These are phyloP conservation scores for Naso thynnoides DNA, from an alignment of 2,797 vertebrate species.

Conservation along the genomic window DNA sequence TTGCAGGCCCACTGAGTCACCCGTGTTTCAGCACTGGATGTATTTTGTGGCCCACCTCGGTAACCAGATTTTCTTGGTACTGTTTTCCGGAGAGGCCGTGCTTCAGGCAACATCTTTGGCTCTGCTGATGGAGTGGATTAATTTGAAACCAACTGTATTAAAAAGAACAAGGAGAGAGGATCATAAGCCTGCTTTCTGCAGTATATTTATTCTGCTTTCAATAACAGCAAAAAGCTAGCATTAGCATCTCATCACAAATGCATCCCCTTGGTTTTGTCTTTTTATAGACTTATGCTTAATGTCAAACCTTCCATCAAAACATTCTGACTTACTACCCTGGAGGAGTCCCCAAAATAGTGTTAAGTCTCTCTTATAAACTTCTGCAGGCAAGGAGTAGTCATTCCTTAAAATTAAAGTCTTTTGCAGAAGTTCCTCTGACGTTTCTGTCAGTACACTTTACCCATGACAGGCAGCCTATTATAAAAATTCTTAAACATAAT, in stretches of 20 bases:
- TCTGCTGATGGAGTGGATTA: background rate
- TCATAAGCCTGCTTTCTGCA: background rate
- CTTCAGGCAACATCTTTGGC: background rate
- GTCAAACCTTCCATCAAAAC: background rate
- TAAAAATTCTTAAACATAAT: too few species aligned
- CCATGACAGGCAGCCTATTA: too few species aligned
- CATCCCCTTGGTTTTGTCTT: background rate
- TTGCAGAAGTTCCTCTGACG: too few species aligned
- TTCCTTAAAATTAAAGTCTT: too few species aligned
- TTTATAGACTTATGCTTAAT: background rate
- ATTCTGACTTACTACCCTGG: background rate
- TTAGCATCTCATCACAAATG: background rate
- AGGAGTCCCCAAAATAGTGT: background rate
- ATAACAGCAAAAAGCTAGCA: background rate
- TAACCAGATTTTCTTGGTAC: background rate
- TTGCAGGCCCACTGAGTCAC: background rate
- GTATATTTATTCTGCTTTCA: background rate
- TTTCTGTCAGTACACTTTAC: background rate
- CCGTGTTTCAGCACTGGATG: background rate
- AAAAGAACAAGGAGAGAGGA: background rate
- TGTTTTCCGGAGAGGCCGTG: background rate
- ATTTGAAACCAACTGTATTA: conserved; percentile 2
- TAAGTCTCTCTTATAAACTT: too few species aligned
- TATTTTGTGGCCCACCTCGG: background rate
- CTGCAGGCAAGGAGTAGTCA: too few species aligned